Base-by-base conservation (phyloP, 2,113 vertebrate genomes). In the Catharus fuscescens region DNA sequence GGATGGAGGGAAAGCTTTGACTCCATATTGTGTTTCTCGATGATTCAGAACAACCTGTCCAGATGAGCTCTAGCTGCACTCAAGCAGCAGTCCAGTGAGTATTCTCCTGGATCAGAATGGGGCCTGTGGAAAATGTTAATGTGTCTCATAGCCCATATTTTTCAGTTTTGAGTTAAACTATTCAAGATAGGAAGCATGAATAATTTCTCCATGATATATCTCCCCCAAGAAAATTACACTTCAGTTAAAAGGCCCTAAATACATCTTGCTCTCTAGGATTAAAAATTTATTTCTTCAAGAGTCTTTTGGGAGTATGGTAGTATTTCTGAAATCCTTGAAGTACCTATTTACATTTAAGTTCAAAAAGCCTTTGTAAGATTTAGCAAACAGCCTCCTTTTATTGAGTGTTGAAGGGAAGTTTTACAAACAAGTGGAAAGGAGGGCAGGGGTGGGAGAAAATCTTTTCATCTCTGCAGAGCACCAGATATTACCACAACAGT, bases 281-380 rank as follows among this genome's bases (percentile, higher is more conserved):
- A 56, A 52, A 62, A 78, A 64, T 71, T 32, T 87, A 79, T 87
- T 92, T 91, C 56, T 87, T 85, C 38, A 60, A 56, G 47, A 78
- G 38, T 60, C 90, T 81, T 5, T 42, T 87, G 90, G 92, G 95
- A 95, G 31, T 52, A 8, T n/a, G 38, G 48, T 59, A 76, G 81
- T 90, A 67, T 89, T 93, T 87, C 78, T 79, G 69, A 89, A 61
- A 56, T 74, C 80, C 65, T 94, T 94, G 81, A 91, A 94, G 53
- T 76, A 76, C 57, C 42, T 93, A 71, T 95, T 96, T 91, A 85
- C 70, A 76, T 90, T 86, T 36, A 42, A 71, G 84, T 87, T 93
- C 73, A 90, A 86, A 92, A 87, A 72, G n/a, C 65, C 84, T 95
- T 91, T 91, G 65, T 89, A 74, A 81, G 84, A 56, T 26, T 73